Evolutionary conservation across 2,113 vertebrate genomes (phyloP).

Genomic region (human): GRCh38 chrX:34566001-34566500

Average conservation of each 20-base stretch:
- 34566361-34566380: slow-evolving; percentile 20
- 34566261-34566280: background rate
- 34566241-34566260: background rate
- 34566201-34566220: slow-evolving; percentile 42
- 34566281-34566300: background rate
- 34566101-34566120: slow-evolving; percentile 7
- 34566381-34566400: background rate
- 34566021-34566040: background rate
- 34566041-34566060: background rate
- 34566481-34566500: background rate
- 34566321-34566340: background rate
- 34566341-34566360: background rate
- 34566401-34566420: slow-evolving; percentile 3
- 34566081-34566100: background rate
- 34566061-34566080: background rate
- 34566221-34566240: slow-evolving; percentile 45
- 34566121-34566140: background rate
- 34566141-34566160: slow-evolving; percentile 39
- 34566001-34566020: background rate
- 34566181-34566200: background rate
- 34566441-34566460: background rate
- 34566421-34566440: background rate
- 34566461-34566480: background rate
- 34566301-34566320: background rate
- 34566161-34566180: slow-evolving; percentile 28